A percentile compares a stretch with the other conserved stretches of the same genome.
Evolutionary conservation across 1,140 invertebrate species (phyloP).

Genomic region (Aphaenogaster ashmeadi): DNA sequence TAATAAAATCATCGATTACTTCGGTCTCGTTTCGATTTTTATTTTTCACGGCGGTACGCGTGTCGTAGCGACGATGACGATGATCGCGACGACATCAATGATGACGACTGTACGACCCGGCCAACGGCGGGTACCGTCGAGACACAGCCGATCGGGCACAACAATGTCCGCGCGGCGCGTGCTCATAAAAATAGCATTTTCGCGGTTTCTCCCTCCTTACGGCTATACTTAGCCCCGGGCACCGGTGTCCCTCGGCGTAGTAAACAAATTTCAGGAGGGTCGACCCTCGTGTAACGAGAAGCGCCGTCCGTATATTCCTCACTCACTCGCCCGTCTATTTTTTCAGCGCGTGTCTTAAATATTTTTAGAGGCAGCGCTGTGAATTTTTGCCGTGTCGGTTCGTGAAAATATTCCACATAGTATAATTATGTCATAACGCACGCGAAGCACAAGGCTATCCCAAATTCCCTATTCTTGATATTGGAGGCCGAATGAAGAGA

Average conservation of each 20-base stretch:
- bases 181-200: conserved; percentile 81
- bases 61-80: conserved; percentile 24
- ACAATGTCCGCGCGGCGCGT: conserved; percentile 73
- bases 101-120: conserved; percentile 44
- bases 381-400: conserved; percentile 28
- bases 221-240: conserved; percentile 73
- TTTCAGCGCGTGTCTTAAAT: conserved; percentile 59
- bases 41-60: not conserved
- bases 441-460: not conserved
- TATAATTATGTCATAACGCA: conserved; percentile 33
- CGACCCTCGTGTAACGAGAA: conserved; percentile 65
- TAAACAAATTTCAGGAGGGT: conserved; percentile 76
- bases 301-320: conserved; percentile 49
- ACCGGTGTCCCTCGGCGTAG: conserved; percentile 69
- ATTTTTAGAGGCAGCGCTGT: conserved; percentile 47
- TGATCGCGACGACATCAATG: conserved; percentile 17
- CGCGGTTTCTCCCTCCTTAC: conserved; percentile 71
- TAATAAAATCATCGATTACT: not conserved
- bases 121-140: conserved; percentile 33
- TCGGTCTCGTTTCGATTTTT: conserved; percentile 21
- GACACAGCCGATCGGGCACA: conserved; percentile 61
- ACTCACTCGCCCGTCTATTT: conserved; percentile 57
- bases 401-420: conserved; percentile 33
- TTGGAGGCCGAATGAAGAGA: not conserved
- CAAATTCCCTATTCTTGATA: not conserved